Evolutionary conservation across 2,113 vertebrate species (phyloP), one percentile per base, ranked within the genome.

Genomic region (Dasyornis broadbenti): DNA sequence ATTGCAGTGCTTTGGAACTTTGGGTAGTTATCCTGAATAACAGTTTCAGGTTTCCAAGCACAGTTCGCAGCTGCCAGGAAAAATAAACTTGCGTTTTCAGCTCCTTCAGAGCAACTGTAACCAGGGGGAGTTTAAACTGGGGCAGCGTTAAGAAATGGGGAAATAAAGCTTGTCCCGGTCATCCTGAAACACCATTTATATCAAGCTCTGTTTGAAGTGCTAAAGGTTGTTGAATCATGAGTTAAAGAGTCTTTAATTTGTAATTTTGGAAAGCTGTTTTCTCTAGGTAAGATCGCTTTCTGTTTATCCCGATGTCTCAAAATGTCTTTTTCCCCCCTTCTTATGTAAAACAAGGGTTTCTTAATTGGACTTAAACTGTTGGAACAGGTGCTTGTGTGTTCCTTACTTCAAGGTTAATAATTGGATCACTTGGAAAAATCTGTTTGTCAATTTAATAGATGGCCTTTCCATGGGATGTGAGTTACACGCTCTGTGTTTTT

Each of bases 1-100:
- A 98, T 97, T 97, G 94, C 86, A 97, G 97, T 95, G 90, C 97
- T 98, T 94, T 97, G 98, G 97, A 97, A 97, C 97, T 97, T 95
- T 70, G 73, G 95, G 95, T 95, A 92, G 97, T 97, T 96, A 90
- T 97, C 97, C 97, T 89, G 85, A 97, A 96, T 92, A 97, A 97
- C 97, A 97, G 97, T 97, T 97, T 98, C 97, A 90, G 97, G 97
- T 98, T 98, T 98, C 98, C 96, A 97, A 98, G 98, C 97, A 98
- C 97, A 94, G 73, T 57, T 91, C 97, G 97, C 97, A 95, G 97
- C 96, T 98, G 97, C 98, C 98, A 98, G 97, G 96, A 97, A 98
- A 97, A 98, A 98, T 94, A 98, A 97, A 97, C 95, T 93, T 94
- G 94, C 89, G 52, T 98, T 98, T 98, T 97, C 92, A n/a, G 89